Evolutionary conservation across 2,113 vertebrate genomes (phyloP).

Genomic region (Hirundichthys speculiger): DNA sequence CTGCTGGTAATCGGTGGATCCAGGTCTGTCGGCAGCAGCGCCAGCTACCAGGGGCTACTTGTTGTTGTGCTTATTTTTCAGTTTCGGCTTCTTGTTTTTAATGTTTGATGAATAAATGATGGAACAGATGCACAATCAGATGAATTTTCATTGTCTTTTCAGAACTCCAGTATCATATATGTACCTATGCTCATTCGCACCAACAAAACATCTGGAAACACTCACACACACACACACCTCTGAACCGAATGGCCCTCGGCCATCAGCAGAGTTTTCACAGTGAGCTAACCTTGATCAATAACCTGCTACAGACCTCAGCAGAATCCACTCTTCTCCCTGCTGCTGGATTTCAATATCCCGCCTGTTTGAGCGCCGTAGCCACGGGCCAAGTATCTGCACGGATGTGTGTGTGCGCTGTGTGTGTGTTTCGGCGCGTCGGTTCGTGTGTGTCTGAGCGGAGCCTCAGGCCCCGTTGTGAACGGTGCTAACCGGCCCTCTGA

Average conservation of each 20-base stretch:
- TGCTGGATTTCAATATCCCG: constrained; percentile 84
- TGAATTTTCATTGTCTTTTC: too few relatives aligned
- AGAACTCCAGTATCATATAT: too few relatives aligned
- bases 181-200: too few relatives aligned
- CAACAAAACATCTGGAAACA: constrained; percentile 21
- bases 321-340: constrained; percentile 71
- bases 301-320: constrained; percentile 79
- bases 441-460: constrained; percentile 38
- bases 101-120: too few relatives aligned
- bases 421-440: constrained; percentile 32
- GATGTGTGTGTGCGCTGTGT: constrained; percentile 22
- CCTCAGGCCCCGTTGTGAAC: constrained; percentile 69
- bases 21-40: too few relatives aligned
- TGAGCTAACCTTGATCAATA: constrained; percentile 86
- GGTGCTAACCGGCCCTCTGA: constrained; percentile 79
- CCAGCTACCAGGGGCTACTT: too few relatives aligned
- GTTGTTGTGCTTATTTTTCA: too few relatives aligned
- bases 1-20: too few relatives aligned
- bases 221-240: constrained; percentile 47
- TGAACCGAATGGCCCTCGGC: constrained; percentile 68
- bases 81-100: too few relatives aligned
- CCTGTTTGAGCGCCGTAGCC: constrained; percentile 82
- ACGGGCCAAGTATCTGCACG: constrained; percentile 65
- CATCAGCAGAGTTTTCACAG: constrained; percentile 75
- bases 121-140: too few relatives aligned